phyloP scores from a whole-genome alignment of 2,888 invertebrate genomes.

The Romanomermis culicivorax region DNA sequence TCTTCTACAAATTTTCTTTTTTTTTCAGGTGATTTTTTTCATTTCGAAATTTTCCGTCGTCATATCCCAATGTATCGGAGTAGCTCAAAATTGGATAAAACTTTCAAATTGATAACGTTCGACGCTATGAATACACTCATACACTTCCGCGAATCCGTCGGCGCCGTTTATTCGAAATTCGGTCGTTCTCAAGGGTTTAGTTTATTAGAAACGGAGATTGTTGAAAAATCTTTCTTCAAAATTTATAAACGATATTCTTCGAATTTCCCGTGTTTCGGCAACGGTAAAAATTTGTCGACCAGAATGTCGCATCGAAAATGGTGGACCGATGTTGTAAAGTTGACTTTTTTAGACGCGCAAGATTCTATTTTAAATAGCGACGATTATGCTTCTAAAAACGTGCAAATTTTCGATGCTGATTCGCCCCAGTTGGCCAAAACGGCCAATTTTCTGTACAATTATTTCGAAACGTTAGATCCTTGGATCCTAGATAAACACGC shows the following conservation, averaged over 20 bases:
- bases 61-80: no score
- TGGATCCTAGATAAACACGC: not conserved
- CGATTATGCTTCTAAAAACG: not conserved
- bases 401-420: not conserved
- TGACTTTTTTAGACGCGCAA: not conserved
- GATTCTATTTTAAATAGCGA: no score
- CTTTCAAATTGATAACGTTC: not conserved
- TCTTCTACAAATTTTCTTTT: no score
- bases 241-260: not conserved
- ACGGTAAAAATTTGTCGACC: not conserved
- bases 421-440: not conserved
- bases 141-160: not conserved
- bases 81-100: no score
- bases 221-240: not conserved
- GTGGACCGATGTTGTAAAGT: not conserved
- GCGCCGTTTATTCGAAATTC: not conserved
- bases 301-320: not conserved
- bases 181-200: not conserved
- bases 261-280: not conserved
- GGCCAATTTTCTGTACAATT: not conserved
- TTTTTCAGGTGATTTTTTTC: no score
- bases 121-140: constrained; percentile 2
- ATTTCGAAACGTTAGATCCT: not conserved
- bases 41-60: no score
- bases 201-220: not conserved